A percentile compares a stretch with the other conserved stretches of the same genome.
Evolutionary conservation across 1,140 invertebrate genomes (phyloP).

Genomic region (Octopus sinensis): DNA sequence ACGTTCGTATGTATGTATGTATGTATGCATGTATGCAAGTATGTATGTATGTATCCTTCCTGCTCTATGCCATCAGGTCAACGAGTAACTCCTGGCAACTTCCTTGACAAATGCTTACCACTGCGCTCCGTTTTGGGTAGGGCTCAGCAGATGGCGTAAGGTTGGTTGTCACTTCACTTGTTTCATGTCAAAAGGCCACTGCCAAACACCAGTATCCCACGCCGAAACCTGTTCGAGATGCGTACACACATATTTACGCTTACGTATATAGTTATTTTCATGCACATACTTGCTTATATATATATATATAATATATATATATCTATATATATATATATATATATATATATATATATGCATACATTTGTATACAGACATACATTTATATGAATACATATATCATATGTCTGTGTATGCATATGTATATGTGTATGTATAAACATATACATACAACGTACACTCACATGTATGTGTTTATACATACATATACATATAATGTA

Average conservation of each 20-base stretch:
- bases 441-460: neutral
- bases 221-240: neutral
- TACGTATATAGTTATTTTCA: neutral
- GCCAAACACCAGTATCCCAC: too few species aligned
- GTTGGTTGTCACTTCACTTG: too few species aligned
- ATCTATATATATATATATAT: neutral
- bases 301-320: neutral
- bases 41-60: neutral
- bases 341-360: neutral
- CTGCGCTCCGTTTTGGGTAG: too few species aligned
- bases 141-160: too few species aligned
- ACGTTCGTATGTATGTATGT: conserved; percentile 26
- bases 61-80: too few species aligned
- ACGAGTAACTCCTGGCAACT: too few species aligned
- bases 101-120: too few species aligned
- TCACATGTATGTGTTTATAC: neutral
- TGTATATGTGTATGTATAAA: neutral
- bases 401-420: neutral
- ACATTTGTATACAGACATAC: neutral
- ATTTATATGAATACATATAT: neutral
- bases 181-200: too few species aligned
- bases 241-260: neutral
- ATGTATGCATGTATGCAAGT: conserved; percentile 21
- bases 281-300: neutral
- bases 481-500: neutral